Base-by-base conservation (phyloP, 2,113 vertebrate species). In the Turnix velox region DNA sequence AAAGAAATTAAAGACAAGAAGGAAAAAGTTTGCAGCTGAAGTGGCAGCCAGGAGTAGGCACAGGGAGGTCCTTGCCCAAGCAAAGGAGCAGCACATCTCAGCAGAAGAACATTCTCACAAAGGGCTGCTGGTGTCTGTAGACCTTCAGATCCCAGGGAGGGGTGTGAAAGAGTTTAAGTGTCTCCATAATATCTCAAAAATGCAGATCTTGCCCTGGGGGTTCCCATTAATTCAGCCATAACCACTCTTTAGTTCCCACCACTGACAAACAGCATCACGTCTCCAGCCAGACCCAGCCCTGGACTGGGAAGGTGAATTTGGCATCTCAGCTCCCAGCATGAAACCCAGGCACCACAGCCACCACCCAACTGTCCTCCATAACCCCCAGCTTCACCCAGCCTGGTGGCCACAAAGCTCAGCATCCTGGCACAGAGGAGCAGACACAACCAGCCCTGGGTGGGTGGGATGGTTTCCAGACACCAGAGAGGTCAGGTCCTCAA, bases 351-450 rank as follows among this genome's bases (percentile, higher is more conserved):
- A 49, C 52, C 7, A 2, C 52, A 11, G 43, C n/a, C 24, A 14
- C 39, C 66, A 9, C n/a, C 30, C 5, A 0, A 13, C 48, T 25
- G 63, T 43, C 49, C 48, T 23, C 35, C 40, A 5, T 0, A 3
- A 31, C 48, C 49, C 18, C 15, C 67, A 19, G 76, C 51, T 13
- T 12, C 43, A 14, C 5, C 3, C 4, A 3, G 57, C 28, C 24
- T n/a, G 4, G 5, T 3, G 19, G 58, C 37, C 28, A 0, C 7
- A 27, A 63, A 65, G 37, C 43, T 27, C 18, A n/a, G 51, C 0
- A 6, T 19, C 58, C 24, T 45, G 49, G 19, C 40, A 4, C 1
- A 3, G 39, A 51, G 37, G 16, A 51, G 49, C n/a, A 30, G 24
- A 10, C 31, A 20, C 0, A 1, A 25, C 43, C 33, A 14, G n/a